Base-by-base conservation (phyloP, 2,113 vertebrate genomes). In the Diphyllodes magnificus region DNA sequence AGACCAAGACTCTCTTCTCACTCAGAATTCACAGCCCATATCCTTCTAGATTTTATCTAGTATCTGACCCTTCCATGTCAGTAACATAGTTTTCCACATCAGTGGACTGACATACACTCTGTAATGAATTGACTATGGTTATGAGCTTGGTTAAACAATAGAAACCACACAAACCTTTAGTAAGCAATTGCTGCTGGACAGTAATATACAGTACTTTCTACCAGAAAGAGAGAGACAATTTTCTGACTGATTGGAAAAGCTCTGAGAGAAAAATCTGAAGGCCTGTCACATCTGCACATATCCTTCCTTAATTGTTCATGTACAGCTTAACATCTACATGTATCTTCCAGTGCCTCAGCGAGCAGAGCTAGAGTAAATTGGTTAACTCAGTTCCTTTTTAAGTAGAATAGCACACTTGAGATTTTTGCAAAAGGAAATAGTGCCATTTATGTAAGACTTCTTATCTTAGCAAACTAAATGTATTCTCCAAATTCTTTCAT, bases 211-310 rank as follows among this genome's bases (percentile, higher is more conserved):
- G 44, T 51, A 83, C 25, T 95, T 96, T 57, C 44, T 92, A 53
- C 40, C 54, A 93, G 75, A 83, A 95, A 70, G 19, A 95, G 47
- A 53, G 33, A 96, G 50, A 90, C 25, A 72, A 75, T 97, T 96
- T 97, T 96, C 87, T 97, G 85, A 93, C 86, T 95, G 82, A 97
- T 83, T 77, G 84, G 73, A 94, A 97, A 96, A 92, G 30, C 50
- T 79, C 35, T 51, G 64, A 95, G 50, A 92, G 49, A 92, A 94
- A 96, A 96, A 88, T 84, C 35, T 76, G 49, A 96, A 93, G 61
- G 45, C 53, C 75, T 72, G 66, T 66, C 57, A 86, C 83, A 95
- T 96, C 71, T 96, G 70, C n/a, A 82, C 20, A 60, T 80, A 91
- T 82, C 84, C 70, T 91, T 91, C 54, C 57, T 90, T 97, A 96